These are phyloP conservation scores for Drosophila pseudoananassae DNA, from an alignment of 1,140 invertebrate genomes.

Conservation along the genomic window DNA sequence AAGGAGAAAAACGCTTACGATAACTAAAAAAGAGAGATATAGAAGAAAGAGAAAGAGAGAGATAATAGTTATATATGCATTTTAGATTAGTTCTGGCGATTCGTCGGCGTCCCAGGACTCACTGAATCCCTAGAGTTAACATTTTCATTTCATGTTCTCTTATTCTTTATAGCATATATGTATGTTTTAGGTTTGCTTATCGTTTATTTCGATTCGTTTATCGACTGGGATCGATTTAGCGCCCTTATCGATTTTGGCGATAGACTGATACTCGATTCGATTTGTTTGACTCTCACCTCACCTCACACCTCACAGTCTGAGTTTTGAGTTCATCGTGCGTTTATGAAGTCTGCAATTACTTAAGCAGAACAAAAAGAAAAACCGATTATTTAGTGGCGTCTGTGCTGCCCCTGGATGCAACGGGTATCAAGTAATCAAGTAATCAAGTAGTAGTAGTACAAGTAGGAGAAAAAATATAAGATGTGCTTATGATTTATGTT, in stretches of 20 bases:
- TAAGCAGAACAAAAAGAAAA: conserved; percentile 84
- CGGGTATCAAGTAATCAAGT: conserved; percentile 62
- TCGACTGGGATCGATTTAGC: conserved; percentile 24
- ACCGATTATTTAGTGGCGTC: conserved; percentile 83
- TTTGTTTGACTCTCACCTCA: conserved; percentile 79
- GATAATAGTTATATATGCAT: conserved; percentile 79
- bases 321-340: conserved; percentile 78
- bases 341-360: conserved; percentile 84
- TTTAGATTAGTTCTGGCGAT: conserved; percentile 68
- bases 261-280: conserved; percentile 41
- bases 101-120: conserved; percentile 51
- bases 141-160: conserved; percentile 7
- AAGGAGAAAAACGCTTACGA: conserved; percentile 65
- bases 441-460: conserved; percentile 39
- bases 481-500: conserved; percentile 54
- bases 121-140: conserved; percentile 30
- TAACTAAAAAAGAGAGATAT: conserved; percentile 74
- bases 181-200: conserved; percentile 17
- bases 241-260: conserved; percentile 51
- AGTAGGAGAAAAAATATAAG: conserved; percentile 62
- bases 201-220: conserved; percentile 30
- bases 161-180: conserved; percentile 31
- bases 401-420: conserved; percentile 78
- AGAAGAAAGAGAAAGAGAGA: conserved; percentile 75
- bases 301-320: conserved; percentile 66